Evolutionary conservation across 1,140 invertebrate genomes (phyloP), one percentile per base, ranked within the genome.

Genomic region (Aphaenogaster ashmeadi): DNA sequence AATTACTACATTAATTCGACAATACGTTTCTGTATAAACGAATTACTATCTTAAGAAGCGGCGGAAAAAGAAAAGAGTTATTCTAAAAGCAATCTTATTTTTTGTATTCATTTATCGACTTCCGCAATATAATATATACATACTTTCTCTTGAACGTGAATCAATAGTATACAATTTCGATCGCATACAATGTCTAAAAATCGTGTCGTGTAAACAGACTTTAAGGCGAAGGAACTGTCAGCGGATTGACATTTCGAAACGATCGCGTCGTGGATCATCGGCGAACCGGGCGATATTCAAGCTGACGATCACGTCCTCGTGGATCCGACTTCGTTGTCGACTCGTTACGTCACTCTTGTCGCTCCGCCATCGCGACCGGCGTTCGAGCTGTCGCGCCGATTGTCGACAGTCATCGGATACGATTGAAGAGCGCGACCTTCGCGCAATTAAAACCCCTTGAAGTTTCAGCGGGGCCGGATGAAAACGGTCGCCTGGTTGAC

Each of bases 371-470:
- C 77, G 83, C 71, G 88, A 83, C 74, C 64, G 88, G 75, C 89
- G 81, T 87, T 78, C 92, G 88, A 91, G 79, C 91, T 91, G 83
- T 89, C 72, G 84, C 85, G 83, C 74, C 83, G 78, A 90, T 89
- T 90, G 86, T 92, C 91, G 91, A 93, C 92, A 93, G 91, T 92
- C 92, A 92, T 93, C 89, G 87, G 66, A 87, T 74, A 88, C 90
- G 90, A 93, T 93, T 91, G 91, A 94, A 90, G 72, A 85, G 54
- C 64, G 85, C 88, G 93, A 92, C 94, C 93, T 94, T 94, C 91
- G 92, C 91, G 93, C 92, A 94, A 94, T 95, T 94, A 95, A 94
- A 91, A 93, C 88, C 90, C 90, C 89, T 94, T 94, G 90, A 94
- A 86, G 84, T 93, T 92, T 89, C 88, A 79, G 62, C 58, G 79